A percentile compares a stretch with the other conserved stretches of the same genome.
These are phyloP conservation scores for Forbesichthys agassizii DNA, from an alignment of 2,113 vertebrate genomes.

Conservation along the genomic window DNA sequence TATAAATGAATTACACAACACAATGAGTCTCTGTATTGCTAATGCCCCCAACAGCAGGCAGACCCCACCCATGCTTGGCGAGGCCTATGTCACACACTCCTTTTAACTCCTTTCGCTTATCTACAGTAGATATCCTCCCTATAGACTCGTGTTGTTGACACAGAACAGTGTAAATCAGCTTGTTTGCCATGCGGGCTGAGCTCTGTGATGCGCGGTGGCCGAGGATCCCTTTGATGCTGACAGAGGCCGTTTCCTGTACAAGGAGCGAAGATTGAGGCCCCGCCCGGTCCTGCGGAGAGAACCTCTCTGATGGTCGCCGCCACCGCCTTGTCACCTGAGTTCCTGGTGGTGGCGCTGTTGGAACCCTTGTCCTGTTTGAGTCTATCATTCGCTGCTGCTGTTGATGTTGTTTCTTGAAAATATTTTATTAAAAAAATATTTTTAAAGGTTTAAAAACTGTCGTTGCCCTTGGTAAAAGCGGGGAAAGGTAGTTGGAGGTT, in stretches of 20 bases:
- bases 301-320: constrained; percentile 3
- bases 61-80: constrained; percentile 11
- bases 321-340: constrained; percentile 13
- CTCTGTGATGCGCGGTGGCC: constrained; percentile 24
- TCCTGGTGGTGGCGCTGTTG: constrained; percentile 31
- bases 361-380: constrained; percentile 44
- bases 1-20: too few relatives aligned
- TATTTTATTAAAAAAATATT: constrained; percentile 16
- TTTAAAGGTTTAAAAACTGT: not conserved
- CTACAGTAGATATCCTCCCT: constrained; percentile 38
- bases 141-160: constrained; percentile 50
- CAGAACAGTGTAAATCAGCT: constrained; percentile 54
- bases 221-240: constrained; percentile 40
- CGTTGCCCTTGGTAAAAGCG: not conserved
- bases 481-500: not conserved
- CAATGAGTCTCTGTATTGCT: too few relatives aligned
- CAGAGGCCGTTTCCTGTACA: constrained; percentile 41
- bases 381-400: constrained; percentile 22
- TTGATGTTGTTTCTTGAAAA: constrained; percentile 54
- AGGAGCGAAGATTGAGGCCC: not conserved
- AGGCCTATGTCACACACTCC: constrained; percentile 23
- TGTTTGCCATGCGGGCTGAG: constrained; percentile 53
- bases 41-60: too few relatives aligned
- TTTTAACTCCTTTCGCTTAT: constrained; percentile 45
- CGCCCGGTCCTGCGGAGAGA: not conserved